phyloP scores from a whole-genome alignment of 2,888 invertebrate species.

The Argynnis bischoffii region DNA sequence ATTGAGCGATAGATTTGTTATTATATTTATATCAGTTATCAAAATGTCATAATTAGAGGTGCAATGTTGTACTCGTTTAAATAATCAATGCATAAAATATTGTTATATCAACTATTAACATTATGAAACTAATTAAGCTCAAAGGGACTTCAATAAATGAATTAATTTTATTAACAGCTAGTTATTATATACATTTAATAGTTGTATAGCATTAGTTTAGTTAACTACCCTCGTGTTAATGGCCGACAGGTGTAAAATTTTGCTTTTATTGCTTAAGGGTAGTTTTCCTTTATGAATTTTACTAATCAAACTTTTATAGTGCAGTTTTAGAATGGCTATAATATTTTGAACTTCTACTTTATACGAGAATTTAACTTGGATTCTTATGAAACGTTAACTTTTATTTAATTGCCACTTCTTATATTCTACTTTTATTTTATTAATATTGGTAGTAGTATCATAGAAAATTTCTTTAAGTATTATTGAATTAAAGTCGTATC shows the following conservation, averaged over 20 bases:
- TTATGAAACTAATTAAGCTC: constrained; percentile 23
- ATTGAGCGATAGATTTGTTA: too few species aligned
- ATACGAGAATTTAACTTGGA: constrained; percentile 2
- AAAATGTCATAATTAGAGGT: too few species aligned
- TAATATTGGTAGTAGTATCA: not conserved
- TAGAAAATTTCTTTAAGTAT: constrained; percentile 1
- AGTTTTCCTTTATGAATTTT: constrained; percentile 35
- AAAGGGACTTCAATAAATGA: constrained; percentile 30
- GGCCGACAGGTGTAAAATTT: constrained; percentile 38
- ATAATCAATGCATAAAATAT: constrained; percentile 12
- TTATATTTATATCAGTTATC: too few species aligned
- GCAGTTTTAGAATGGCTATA: constrained; percentile 30
- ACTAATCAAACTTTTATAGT: constrained; percentile 34
- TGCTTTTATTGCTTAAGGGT: constrained; percentile 30
- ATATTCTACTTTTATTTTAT: too few species aligned
- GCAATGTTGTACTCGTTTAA: constrained; percentile 3
- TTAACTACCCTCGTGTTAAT: constrained; percentile 34
- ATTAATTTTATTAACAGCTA: constrained; percentile 34
- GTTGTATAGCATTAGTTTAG: constrained; percentile 30
- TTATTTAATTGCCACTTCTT: not conserved
- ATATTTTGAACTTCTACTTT: constrained; percentile 25
- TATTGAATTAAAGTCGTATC: not conserved
- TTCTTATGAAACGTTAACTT: constrained; percentile 20
- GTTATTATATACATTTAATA: constrained; percentile 29
- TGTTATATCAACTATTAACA: constrained; percentile 28